These are phyloP conservation scores for Strigamia crassipes DNA, from an alignment of 2,888 invertebrate species.

Conservation along the genomic window DNA sequence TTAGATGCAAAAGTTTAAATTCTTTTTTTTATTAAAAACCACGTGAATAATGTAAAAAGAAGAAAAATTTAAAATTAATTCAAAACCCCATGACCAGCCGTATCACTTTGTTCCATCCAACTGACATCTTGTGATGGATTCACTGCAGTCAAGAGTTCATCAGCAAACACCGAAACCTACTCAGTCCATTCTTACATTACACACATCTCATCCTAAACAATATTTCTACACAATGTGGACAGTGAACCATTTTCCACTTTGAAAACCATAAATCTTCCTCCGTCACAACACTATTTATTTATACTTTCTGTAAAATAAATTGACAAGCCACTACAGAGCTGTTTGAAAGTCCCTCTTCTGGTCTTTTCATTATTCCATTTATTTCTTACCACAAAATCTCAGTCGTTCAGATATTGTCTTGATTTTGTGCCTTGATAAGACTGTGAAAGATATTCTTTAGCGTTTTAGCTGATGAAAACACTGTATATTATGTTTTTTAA, in stretches of 20 bases:
- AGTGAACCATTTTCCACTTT: not conserved
- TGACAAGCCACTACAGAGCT: not conserved
- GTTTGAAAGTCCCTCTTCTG: not conserved
- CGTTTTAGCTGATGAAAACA: no score
- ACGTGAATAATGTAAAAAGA: no score
- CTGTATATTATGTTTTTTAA: no score
- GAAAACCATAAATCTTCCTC: not conserved
- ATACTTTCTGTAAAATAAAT: not conserved
- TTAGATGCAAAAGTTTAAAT: no score
- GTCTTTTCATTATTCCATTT: no score
- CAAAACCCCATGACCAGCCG: no score
- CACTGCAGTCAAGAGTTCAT: not conserved
- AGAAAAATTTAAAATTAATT: no score
- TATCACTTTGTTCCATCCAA: not conserved
- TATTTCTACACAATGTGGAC: not conserved
- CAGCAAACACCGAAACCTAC: not conserved
- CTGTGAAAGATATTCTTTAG: no score
- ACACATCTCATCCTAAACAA: not conserved
- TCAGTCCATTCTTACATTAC: not conserved
- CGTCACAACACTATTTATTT: not conserved
- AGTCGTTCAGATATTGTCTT: no score
- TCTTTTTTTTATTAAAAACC: no score
- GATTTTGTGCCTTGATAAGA: no score
- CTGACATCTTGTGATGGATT: not conserved
- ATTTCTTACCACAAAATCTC: no score